Evolutionary conservation across 2,888 invertebrate species (phyloP), one percentile per base, ranked within the genome.

Genomic region (Hydroisotoma schaefferi): DNA sequence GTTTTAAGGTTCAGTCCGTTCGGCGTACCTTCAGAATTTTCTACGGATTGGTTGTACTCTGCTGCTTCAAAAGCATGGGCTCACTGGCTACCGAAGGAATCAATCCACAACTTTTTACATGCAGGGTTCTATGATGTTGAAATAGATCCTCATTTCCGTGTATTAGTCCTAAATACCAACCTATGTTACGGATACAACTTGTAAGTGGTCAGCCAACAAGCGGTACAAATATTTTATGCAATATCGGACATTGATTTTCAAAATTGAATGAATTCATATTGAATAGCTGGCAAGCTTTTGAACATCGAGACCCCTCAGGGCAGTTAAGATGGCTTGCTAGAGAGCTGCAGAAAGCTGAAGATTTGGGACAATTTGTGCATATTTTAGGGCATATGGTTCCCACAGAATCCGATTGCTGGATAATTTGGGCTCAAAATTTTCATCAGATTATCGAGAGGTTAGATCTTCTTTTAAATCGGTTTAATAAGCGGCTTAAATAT

Each of bases 251-350:
- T 8, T 6, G 5, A 54, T 44, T 43, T 23, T 6, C 20, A 57
- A 6, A 55, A 49, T 20, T 43, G n/a, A n/a, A 26, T 25, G n/a
- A n/a, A 40, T 33, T 43, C 4, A 44, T 26, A 23, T 49, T 8
- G 38, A 12, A 23, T 40, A 71, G 72, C 38, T 91, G 90, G 88
- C 70, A 90, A 37, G 81, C 85, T 26, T 82, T 85, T 65, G 84
- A 90, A 67, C 86, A 87, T 2, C 75, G 78, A n/a, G 88, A 90
- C 74, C 85, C 88, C 1, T 83, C 85, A 67, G 83, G 79, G 2
- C 88, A 93, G 76, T 78, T 95, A 55, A 82, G 85, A 55, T 95
- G 94, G 94, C 76, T 95, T 29, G 83, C 87, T 1, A 77, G 83
- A 8, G 85, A 87, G 55, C 78, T 95, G 2, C 78, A 82, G 51